Evolutionary conservation across 2,113 vertebrate genomes (phyloP), one percentile per base, ranked within the genome.

Genomic region (Grammomys surdaster): DNA sequence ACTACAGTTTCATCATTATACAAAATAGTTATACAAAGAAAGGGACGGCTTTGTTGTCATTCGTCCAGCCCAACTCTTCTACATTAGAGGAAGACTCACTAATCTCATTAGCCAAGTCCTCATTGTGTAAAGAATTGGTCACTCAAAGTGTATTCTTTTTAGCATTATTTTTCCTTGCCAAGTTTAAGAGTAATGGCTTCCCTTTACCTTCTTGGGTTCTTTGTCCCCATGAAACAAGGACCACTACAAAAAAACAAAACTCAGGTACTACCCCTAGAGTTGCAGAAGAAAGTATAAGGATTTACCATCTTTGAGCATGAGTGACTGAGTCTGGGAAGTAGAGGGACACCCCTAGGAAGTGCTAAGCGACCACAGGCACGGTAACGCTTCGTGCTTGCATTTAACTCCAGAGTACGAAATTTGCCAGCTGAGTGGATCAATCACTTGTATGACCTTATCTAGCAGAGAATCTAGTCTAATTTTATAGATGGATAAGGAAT

Each of bases 161-260:
- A 63, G 54, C 17, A 70, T 51, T 20, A 19, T 73, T 94, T 96
- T 89, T 60, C 72, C 63, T 60, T 26, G 31, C 22, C 56, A 67
- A 48, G 24, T 48, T 90, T 33, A 48, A 56, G 46, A 90, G 48
- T 46, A 73, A 58, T 7, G 84, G 11, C 22, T 63, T 72, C 63
- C 48, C 90, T 93, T 84, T 8, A 73, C 28, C 4, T 13, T 95
- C 54, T 84, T 63, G 40, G 51, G 36, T 91, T 92, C 75, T 92
- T n/a, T 72, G 43, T 56, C n/a, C 0, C n/a, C 17, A 36, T 3
- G 9, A 86, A 92, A 46, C n/a, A 92, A 90, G 51, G 10, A 65
- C 1, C 24, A 6, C 60, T 17, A 86, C 24, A 75, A 14, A 56
- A 56, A 56, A 36, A n/a, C 13, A 81, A 54, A 28, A 26, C 6